Evolutionary conservation across 2,797 vertebrate species (phyloP), one percentile per base, ranked within the genome.

Genomic region (Percopsis omiscomaycus): DNA sequence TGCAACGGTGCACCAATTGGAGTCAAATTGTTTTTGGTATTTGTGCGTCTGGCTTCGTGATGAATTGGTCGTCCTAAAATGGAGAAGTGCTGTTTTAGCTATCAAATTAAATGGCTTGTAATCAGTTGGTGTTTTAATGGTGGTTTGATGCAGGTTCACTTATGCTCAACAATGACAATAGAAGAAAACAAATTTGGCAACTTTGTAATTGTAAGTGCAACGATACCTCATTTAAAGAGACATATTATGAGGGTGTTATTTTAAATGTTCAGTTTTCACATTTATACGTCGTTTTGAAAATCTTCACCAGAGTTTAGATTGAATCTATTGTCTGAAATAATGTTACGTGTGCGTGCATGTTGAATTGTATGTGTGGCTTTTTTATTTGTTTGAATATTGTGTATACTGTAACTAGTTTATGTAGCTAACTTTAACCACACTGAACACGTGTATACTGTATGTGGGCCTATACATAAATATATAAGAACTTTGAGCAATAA

Each of bases 81-180:
- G 79, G 88, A 83, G 71, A 83, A 87, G 82, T 64, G 62, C 74
- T 52, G 81, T 81, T 86, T 85, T 86, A 86, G 87, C 89, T 87
- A 89, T 90, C 88, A 90, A 89, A 90, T 89, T 89, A 90, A 90
- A 90, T 88, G 86, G 79, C 84, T 89, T 89, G 89, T 90, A 89
- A 89, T 89, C 88, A 91, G 89, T 85, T 71, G 80, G 83, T 84
- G 84, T 89, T 90, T 89, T 89, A 89, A 87, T 89, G 86, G 86
- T 32, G 83, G 82, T 81, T 64, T 68, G 55, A 71, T 75, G 83
- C 71, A 73, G 75, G 73, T 74, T 89, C 81, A 84, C 64, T 89
- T 88, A 86, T 87, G 88, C 88, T 89, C 88, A 89, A 89, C 81
- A 57, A 61, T 61, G 79, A 86, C 88, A 84, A 84, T 81, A 84